These are phyloP conservation scores for Hypomesus transpacificus DNA, from an alignment of 2,113 vertebrate genomes.

Conservation along the genomic window DNA sequence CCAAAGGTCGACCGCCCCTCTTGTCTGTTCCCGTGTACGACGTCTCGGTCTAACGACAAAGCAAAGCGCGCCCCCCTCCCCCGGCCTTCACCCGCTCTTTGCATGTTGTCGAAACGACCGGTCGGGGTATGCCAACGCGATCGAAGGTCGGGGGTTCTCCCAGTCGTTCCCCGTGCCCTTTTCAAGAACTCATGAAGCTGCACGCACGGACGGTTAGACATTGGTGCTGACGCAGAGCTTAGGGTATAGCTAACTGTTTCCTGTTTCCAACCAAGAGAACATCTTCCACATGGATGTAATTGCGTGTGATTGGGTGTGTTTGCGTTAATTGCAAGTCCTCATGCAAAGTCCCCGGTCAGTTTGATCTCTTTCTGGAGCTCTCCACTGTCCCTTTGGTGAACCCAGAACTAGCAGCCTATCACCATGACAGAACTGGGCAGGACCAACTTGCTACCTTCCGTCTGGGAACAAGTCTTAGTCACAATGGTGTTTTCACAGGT, in stretches of 20 bases:
- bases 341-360: conserved; percentile 35
- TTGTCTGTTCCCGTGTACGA: no score
- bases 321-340: conserved; percentile 27
- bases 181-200: background rate
- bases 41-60: no score
- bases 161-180: background rate
- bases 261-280: background rate
- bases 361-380: conserved; percentile 49
- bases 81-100: no score
- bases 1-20: no score
- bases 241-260: background rate
- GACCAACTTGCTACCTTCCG: conserved; percentile 36
- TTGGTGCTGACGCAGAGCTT: background rate
- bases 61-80: no score
- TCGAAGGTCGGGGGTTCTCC: background rate
- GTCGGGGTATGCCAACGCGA: no score
- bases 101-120: no score
- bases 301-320: background rate
- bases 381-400: conserved; percentile 44
- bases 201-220: background rate
- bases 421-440: conserved; percentile 12
- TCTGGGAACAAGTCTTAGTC: conserved; percentile 21
- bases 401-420: conserved; percentile 28
- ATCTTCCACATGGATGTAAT: background rate
- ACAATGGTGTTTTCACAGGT: no score